Evolutionary conservation across 2,797 vertebrate genomes (phyloP).

Genomic region (Cuniculus paca): DNA sequence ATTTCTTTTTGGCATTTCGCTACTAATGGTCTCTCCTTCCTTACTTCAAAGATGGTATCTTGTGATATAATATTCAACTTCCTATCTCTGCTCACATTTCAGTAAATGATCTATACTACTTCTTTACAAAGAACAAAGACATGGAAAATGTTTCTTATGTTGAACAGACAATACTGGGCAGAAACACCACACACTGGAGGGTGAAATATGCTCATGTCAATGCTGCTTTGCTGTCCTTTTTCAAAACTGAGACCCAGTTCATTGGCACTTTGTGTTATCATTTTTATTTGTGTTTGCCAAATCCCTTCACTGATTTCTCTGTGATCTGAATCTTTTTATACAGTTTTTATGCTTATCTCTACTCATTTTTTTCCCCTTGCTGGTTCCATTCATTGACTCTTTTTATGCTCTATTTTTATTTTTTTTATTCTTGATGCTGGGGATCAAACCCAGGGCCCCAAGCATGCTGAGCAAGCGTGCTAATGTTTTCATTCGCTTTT

Average conservation of each 20-base stretch:
- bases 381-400: neutral
- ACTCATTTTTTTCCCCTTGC: too few species aligned
- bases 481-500: neutral
- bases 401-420: neutral
- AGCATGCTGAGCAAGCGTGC: neutral
- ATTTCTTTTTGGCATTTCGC: neutral
- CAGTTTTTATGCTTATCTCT: neutral
- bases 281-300: neutral
- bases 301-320: neutral
- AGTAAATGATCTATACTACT: neutral
- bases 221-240: neutral
- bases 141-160: neutral
- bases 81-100: neutral
- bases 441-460: neutral
- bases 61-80: too few species aligned
- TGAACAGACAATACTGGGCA: neutral
- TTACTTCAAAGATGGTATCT: neutral
- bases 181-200: neutral
- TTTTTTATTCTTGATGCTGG: neutral
- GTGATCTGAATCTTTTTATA: neutral
- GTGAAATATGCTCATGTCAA: neutral
- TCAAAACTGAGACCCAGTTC: neutral
- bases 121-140: neutral
- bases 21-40: neutral
- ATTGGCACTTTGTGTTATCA: neutral